Evolutionary conservation across 1,140 invertebrate species (phyloP).

Genomic region (Magallana angulata): DNA sequence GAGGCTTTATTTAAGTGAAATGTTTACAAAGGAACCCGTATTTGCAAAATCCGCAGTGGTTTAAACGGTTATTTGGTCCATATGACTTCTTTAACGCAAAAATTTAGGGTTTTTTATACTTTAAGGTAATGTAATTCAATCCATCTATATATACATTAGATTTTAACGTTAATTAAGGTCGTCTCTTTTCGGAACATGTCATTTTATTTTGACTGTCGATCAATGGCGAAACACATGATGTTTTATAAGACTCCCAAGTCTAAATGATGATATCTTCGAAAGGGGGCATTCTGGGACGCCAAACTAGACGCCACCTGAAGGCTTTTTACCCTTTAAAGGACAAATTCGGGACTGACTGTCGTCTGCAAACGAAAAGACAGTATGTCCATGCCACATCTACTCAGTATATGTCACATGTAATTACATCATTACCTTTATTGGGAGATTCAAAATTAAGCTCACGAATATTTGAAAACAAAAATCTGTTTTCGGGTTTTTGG

Average conservation of each 20-base stretch:
- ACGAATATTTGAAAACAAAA: too few relatives aligned
- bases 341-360: neutral
- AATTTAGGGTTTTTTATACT: neutral
- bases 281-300: neutral
- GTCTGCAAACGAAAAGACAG: slow-evolving; percentile 1
- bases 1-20: slow-evolving; percentile 14
- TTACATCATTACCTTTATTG: neutral
- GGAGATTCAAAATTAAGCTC: too few relatives aligned
- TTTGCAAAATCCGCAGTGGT: slow-evolving; percentile 14
- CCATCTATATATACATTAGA: neutral
- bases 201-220: neutral
- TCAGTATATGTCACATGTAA: neutral
- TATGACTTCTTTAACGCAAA: neutral
- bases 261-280: neutral
- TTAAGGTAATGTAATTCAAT: neutral
- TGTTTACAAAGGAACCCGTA: slow-evolving; percentile 12
- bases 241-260: neutral
- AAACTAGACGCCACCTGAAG: slow-evolving; percentile 4
- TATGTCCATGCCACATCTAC: neutral
- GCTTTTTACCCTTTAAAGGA: neutral
- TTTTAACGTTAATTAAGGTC: slow-evolving; percentile 5
- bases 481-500: too few relatives aligned
- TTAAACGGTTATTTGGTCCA: slow-evolving; percentile 30
- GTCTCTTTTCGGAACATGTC: neutral
- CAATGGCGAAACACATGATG: neutral